Conservation (phyloP, 2,113 vertebrate genomes). For the Euleptes europaea region DNA sequence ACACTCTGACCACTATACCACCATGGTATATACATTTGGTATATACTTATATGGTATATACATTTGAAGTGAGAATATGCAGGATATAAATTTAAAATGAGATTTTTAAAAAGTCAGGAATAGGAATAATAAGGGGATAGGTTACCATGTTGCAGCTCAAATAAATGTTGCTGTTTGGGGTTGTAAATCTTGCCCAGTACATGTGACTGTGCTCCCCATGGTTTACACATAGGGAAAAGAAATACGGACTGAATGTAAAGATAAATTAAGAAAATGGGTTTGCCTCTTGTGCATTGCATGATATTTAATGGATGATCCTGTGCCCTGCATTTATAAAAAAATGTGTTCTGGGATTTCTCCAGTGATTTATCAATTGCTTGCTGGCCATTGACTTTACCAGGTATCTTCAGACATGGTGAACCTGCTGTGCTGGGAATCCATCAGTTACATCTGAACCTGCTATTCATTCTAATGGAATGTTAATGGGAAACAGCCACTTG, state of each 20-base stretch:
- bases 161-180: neutral
- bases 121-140: neutral
- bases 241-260: neutral
- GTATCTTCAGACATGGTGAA: neutral
- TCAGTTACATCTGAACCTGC: neutral
- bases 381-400: slow-evolving; percentile 7
- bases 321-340: neutral
- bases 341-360: neutral
- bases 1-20: neutral
- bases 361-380: neutral
- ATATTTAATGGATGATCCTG: neutral
- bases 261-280: slow-evolving; percentile 17
- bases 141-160: neutral
- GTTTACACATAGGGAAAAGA: neutral
- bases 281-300: slow-evolving; percentile 16
- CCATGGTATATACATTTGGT: neutral
- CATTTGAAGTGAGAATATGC: neutral
- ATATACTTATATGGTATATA: too few species aligned
- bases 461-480: slow-evolving; percentile 17
- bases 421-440: neutral
- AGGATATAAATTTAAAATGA: neutral
- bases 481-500: slow-evolving; percentile 4
- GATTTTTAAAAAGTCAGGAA: neutral
- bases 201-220: neutral
- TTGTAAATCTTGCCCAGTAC: neutral